phyloP scores from a whole-genome alignment of 2,113 vertebrate species.

The Sebastes fasciatus region DNA sequence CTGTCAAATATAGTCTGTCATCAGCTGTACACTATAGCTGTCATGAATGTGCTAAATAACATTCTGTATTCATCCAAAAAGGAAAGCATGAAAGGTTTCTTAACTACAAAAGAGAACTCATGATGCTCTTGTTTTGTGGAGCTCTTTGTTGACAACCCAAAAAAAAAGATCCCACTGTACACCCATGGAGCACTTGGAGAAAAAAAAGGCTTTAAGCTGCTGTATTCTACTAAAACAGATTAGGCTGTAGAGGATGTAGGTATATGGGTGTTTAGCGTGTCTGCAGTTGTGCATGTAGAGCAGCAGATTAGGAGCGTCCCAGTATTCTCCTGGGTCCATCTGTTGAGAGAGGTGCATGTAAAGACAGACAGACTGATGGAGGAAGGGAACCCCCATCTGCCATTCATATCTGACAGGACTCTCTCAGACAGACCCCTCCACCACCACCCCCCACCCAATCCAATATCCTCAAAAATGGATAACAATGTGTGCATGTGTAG shows the following conservation, averaged over 20 bases:
- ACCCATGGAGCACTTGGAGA: neutral
- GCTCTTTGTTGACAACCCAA: slow-evolving; percentile 35
- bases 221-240: slow-evolving; percentile 54
- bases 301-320: slow-evolving; percentile 76
- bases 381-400: slow-evolving; percentile 72
- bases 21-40: neutral
- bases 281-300: slow-evolving; percentile 45
- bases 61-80: neutral
- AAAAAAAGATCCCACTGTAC: neutral
- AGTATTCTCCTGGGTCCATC: slow-evolving; percentile 75
- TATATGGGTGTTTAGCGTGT: slow-evolving; percentile 45
- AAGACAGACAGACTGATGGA: slow-evolving; percentile 46
- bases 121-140: slow-evolving; percentile 7
- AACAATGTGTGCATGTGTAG: neutral
- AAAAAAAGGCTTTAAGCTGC: slow-evolving; percentile 16
- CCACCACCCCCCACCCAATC: neutral
- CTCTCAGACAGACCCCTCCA: neutral
- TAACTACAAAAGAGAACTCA: no score
- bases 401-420: slow-evolving; percentile 28
- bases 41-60: neutral
- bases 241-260: slow-evolving; percentile 37
- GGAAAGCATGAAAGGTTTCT: neutral
- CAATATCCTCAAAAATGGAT: slow-evolving; percentile 33
- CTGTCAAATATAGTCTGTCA: neutral
- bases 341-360: slow-evolving; percentile 59